A percentile compares a stretch with the other conserved stretches of the same genome.
Conservation (phyloP, 2,113 vertebrate genomes). For the Ellobius talpinus region DNA sequence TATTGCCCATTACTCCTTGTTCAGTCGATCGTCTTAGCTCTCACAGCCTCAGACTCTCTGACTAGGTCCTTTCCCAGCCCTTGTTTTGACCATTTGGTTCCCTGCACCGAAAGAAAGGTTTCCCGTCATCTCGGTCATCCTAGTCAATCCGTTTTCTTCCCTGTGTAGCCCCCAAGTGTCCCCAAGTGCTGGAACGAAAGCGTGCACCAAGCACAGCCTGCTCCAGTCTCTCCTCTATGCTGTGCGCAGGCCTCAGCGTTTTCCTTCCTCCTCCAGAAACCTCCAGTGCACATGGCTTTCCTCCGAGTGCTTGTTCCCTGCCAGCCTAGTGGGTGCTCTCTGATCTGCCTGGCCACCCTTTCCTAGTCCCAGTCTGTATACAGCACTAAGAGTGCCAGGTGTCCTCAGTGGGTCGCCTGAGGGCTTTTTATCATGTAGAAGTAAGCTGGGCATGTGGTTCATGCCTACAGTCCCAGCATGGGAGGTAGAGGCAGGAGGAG, state of each 20-base stretch:
- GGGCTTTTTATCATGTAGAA: background rate
- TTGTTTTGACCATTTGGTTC: background rate
- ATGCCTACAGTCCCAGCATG: background rate
- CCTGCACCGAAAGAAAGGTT: background rate
- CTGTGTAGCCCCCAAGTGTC: too few species aligned
- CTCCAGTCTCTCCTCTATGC: too few species aligned
- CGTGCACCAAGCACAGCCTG: background rate
- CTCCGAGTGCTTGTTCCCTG: background rate
- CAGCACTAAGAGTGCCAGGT: background rate
- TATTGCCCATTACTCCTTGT: background rate
- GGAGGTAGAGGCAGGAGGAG: background rate
- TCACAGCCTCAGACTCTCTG: background rate
- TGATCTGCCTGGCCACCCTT: background rate
- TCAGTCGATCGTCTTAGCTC: background rate
- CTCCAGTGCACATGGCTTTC: background rate
- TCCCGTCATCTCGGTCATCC: fast-evolving
- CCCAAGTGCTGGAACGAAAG: background rate
- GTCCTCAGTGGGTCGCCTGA: fast-evolving
- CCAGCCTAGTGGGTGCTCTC: background rate
- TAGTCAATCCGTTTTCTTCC: background rate
- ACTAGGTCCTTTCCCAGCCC: too few species aligned
- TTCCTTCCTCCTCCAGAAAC: background rate
- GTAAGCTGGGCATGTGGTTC: background rate
- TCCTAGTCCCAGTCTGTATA: background rate
- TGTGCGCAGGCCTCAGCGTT: background rate